Percentiles rank a stretch among this genome's conserved stretches.
Evolutionary conservation across 2,888 invertebrate genomes (phyloP).

Genomic region (Platerodrilus igneus): DNA sequence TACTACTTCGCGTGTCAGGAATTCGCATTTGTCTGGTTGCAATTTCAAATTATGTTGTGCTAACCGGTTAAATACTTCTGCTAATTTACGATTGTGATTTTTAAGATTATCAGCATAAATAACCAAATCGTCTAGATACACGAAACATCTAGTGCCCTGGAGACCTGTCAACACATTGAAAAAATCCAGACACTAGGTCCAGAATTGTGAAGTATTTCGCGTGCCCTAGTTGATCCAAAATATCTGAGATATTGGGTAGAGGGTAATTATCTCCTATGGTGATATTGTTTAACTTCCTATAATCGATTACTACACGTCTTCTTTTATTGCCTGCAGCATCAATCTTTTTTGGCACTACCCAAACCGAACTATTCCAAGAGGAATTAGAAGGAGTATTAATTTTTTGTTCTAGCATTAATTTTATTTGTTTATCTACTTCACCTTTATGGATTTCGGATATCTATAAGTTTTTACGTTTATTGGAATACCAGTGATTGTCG

Average conservation of each 20-base stretch:
- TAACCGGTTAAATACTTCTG: slow-evolving; percentile 14
- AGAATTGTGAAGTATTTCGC: slow-evolving; percentile 35
- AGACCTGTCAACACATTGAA: slow-evolving; percentile 11
- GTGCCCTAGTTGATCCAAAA: slow-evolving; percentile 29
- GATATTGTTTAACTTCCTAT: slow-evolving; percentile 36
- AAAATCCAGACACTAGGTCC: slow-evolving; percentile 37
- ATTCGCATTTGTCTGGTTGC: slow-evolving; percentile 36
- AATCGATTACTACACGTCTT: slow-evolving; percentile 40
- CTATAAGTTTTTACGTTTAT: slow-evolving; percentile 38
- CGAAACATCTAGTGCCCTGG: neutral
- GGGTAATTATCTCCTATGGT: slow-evolving; percentile 34
- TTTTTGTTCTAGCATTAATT: slow-evolving; percentile 31
- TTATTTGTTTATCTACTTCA: slow-evolving; percentile 37
- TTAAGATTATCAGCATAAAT: slow-evolving; percentile 16
- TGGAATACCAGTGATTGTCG: slow-evolving; percentile 31
- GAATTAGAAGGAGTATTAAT: slow-evolving; percentile 33
- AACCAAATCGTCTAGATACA: slow-evolving; percentile 27
- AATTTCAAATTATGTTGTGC: slow-evolving; percentile 29
- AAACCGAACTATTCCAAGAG: slow-evolving; percentile 31
- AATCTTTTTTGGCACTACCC: slow-evolving; percentile 38
- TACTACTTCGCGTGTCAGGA: slow-evolving; percentile 28
- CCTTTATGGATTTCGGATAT: slow-evolving; percentile 37
- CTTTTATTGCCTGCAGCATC: slow-evolving; percentile 30
- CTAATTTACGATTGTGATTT: slow-evolving; percentile 17
- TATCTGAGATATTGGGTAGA: slow-evolving; percentile 26